phyloP scores from a whole-genome alignment of 2,797 vertebrate species.

The Lophotriccus pileatus region DNA sequence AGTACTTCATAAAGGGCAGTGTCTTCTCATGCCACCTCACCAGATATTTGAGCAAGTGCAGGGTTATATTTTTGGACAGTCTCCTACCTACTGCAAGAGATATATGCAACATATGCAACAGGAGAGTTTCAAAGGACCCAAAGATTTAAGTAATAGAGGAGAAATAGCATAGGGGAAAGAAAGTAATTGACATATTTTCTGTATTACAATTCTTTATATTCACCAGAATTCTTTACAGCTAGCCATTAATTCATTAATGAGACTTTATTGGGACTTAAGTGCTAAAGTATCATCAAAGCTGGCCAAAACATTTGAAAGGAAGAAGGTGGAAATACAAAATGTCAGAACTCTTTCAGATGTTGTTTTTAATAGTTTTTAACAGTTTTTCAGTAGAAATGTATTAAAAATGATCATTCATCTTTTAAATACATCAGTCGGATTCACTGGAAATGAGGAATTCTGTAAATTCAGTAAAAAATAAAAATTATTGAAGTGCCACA shows the following conservation, averaged over 20 bases:
- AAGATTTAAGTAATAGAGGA: background rate
- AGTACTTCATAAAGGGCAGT: background rate
- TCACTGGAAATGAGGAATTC: background rate
- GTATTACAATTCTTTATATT: background rate
- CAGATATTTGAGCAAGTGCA: background rate
- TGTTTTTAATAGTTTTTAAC: background rate
- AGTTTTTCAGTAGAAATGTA: background rate
- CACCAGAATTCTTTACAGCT: background rate
- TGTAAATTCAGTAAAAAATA: background rate
- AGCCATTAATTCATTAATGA: background rate
- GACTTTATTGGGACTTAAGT: background rate
- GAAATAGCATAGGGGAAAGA: background rate
- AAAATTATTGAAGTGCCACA: background rate
- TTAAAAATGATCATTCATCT: background rate
- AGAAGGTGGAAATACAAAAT: background rate
- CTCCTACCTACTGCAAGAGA: accelerated
- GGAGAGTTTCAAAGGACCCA: background rate
- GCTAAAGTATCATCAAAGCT: background rate
- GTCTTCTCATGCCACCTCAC: background rate
- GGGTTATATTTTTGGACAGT: background rate
- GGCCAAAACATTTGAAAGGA: background rate
- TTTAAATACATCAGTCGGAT: background rate
- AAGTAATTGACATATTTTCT: background rate
- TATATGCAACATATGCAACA: background rate
- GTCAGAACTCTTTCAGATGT: background rate